Conservation (phyloP, 2,797 vertebrate species). For the Sebastes cheni region DNA sequence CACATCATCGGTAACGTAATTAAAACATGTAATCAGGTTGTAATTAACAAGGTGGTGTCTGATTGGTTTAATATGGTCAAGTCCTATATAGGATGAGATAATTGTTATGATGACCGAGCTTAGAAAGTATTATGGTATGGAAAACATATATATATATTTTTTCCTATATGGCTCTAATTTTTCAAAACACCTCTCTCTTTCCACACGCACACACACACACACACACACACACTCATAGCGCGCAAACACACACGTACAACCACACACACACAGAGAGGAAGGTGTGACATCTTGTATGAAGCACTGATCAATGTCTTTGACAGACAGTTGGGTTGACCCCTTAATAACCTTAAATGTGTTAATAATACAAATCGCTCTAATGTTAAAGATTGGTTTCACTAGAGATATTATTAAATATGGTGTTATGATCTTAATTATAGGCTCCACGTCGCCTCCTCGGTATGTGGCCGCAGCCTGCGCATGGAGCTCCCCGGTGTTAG, state of each 20-base stretch:
- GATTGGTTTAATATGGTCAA: conserved; percentile 88
- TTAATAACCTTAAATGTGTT: conserved; percentile 10
- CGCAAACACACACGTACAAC: not conserved
- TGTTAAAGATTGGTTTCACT: not conserved
- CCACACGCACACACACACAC: not conserved
- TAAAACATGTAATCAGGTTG: conserved; percentile 91
- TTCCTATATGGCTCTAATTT: not conserved
- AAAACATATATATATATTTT: not conserved
- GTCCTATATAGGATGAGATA: conserved; percentile 81
- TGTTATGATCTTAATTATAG: conserved; percentile 27
- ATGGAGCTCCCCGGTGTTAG: conserved; percentile 15
- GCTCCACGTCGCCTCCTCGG: not conserved
- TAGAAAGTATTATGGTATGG: not conserved
- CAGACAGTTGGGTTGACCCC: not conserved
- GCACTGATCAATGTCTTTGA: conserved; percentile 22
- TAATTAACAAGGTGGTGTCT: conserved; percentile 93
- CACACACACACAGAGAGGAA: not conserved
- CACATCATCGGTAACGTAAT: conserved; percentile 89
- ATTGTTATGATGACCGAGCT: conserved; percentile 78
- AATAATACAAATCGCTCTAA: not conserved
- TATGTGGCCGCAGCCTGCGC: conserved; percentile 25
- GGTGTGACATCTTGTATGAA: conserved; percentile 26
- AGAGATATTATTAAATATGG: not conserved
- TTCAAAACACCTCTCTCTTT: not conserved
- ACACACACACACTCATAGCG: not conserved